These are phyloP conservation scores for Carpatolechia fugitivella DNA, from an alignment of 2,888 invertebrate species.

Conservation along the genomic window DNA sequence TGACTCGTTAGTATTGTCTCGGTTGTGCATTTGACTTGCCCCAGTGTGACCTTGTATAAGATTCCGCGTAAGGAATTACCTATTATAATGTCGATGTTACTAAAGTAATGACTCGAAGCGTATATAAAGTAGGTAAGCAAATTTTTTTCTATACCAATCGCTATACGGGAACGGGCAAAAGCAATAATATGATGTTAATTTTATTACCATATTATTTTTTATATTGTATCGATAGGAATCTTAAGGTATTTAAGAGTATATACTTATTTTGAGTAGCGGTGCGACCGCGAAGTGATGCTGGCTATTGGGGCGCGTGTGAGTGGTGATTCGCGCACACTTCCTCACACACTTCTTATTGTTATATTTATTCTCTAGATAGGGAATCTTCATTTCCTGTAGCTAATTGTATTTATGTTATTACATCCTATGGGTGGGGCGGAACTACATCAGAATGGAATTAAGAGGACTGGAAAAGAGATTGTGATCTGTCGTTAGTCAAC, in stretches of 20 bases:
- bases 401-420: slow-evolving; percentile 76
- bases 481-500: slow-evolving; percentile 79
- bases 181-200: slow-evolving; percentile 80
- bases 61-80: slow-evolving; percentile 58
- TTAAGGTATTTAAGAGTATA: slow-evolving; percentile 70
- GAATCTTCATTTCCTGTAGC: slow-evolving; percentile 78
- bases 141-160: slow-evolving; percentile 78
- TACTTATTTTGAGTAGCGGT: slow-evolving; percentile 70
- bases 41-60: slow-evolving; percentile 67
- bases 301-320: slow-evolving; percentile 57
- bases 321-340: neutral
- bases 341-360: slow-evolving; percentile 65
- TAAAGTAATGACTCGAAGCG: slow-evolving; percentile 63
- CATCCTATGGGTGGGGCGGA: slow-evolving; percentile 73
- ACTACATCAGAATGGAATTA: slow-evolving; percentile 69
- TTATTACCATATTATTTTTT: slow-evolving; percentile 80
- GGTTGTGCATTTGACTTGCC: slow-evolving; percentile 78
- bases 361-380: slow-evolving; percentile 78
- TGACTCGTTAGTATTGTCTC: slow-evolving; percentile 73
- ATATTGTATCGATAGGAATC: slow-evolving; percentile 73
- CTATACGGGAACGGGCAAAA: slow-evolving; percentile 80
- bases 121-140: slow-evolving; percentile 71
- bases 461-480: slow-evolving; percentile 77
- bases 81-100: slow-evolving; percentile 57
- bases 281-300: slow-evolving; percentile 75